Percentiles rank a stretch among this genome's conserved stretches.
Conservation (phyloP, 1,140 invertebrate genomes). For the Drosophila pruinosa region DNA sequence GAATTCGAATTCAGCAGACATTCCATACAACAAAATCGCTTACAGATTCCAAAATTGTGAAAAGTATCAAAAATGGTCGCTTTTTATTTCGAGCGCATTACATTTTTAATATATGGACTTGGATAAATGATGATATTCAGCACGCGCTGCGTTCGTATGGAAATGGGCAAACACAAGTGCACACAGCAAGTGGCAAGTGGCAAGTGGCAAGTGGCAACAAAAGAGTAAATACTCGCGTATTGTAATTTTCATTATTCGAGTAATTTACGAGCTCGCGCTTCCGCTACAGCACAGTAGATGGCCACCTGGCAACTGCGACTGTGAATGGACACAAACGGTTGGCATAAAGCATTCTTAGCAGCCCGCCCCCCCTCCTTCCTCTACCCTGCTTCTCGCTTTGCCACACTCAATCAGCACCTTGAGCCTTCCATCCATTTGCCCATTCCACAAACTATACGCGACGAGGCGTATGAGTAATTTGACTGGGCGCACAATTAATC, state of each 20-base stretch:
- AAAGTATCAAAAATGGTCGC: slow-evolving; percentile 13
- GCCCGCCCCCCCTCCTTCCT: not conserved
- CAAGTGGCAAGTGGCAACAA: slow-evolving; percentile 32
- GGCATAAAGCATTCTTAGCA: slow-evolving; percentile 27
- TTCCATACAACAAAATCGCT: not conserved
- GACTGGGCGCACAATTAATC: slow-evolving; percentile 70
- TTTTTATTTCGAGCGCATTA: not conserved
- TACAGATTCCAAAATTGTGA: not conserved
- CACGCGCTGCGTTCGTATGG: not conserved
- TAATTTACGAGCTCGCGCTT: slow-evolving; percentile 72
- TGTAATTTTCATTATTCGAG: slow-evolving; percentile 78
- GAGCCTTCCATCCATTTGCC: no score
- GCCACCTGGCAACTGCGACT: slow-evolving; percentile 18
- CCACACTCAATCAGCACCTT: not conserved
- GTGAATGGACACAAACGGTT: slow-evolving; percentile 32
- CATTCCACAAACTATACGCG: slow-evolving; percentile 4
- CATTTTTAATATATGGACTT: slow-evolving; percentile 9
- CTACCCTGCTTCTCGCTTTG: not conserved
- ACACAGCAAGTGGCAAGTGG: not conserved
- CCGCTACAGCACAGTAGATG: slow-evolving; percentile 18
- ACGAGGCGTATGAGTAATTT: slow-evolving; percentile 76
- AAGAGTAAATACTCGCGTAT: slow-evolving; percentile 65
- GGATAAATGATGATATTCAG: slow-evolving; percentile 14
- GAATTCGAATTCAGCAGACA: not conserved
- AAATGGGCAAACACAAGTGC: not conserved